Conservation (phyloP, 1,140 invertebrate genomes). For the Apis mellifera region DNA sequence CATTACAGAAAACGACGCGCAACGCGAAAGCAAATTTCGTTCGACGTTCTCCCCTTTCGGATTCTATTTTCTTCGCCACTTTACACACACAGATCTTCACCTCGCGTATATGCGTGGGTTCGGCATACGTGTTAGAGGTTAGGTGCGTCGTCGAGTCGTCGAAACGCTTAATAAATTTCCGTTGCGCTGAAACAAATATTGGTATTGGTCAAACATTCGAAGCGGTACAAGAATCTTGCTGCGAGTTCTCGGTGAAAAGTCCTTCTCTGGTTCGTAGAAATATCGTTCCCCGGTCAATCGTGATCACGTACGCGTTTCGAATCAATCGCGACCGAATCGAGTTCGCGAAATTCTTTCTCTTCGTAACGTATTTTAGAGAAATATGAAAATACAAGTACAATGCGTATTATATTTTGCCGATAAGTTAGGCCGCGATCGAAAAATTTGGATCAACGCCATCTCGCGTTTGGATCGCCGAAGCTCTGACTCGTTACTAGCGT, state of each 20-base stretch:
- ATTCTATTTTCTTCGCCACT: too few species aligned
- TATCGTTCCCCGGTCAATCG: not conserved
- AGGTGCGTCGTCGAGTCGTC: not conserved
- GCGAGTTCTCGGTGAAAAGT: not conserved
- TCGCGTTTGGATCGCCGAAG: too few species aligned
- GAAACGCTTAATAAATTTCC: slow-evolving; percentile 12
- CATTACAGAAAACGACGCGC: not conserved
- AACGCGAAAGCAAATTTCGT: slow-evolving; percentile 35
- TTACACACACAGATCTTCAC: too few species aligned
- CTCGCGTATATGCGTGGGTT: too few species aligned
- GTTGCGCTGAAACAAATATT: not conserved
- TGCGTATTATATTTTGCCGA: too few species aligned
- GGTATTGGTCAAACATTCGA: slow-evolving; percentile 2
- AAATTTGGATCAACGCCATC: too few species aligned
- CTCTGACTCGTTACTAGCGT: too few species aligned
- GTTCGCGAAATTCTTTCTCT: slow-evolving; percentile 1
- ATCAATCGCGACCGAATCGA: slow-evolving; percentile 62
- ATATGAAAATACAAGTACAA: too few species aligned
- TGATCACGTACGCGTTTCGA: slow-evolving; percentile 57
- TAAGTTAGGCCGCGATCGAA: too few species aligned
- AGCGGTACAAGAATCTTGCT: not conserved
- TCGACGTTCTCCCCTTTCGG: slow-evolving; percentile 14
- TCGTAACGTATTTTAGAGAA: not conserved
- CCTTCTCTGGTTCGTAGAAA: not conserved
- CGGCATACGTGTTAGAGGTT: not conserved